Evolutionary conservation across 2,797 vertebrate species (phyloP), one percentile per base, ranked within the genome.

Genomic region (Gastrophryne carolinensis): DNA sequence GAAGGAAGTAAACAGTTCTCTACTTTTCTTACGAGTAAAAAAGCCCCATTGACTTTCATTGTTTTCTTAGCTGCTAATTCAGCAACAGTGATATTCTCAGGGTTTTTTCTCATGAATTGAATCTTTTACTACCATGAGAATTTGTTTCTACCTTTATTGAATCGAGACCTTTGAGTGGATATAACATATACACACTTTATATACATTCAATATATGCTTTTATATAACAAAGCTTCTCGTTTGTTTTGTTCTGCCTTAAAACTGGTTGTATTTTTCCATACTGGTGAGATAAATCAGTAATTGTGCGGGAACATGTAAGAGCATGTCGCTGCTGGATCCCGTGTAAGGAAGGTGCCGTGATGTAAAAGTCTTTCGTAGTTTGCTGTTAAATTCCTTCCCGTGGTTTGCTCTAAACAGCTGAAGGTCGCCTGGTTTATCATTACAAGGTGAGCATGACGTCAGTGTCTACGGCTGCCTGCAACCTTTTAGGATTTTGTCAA

Each of bases 351-450:
- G 58, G 35, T 58, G 29, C 35, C 34, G 21, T 54, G 41, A 75
- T 68, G 54, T 52, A 69, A 47, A 75, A 44, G 58, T 68, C 56
- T 71, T 37, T 69, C 74, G 50, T 61, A 71, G 49, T 71, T 76
- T 70, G 74, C 58, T 64, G 49, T 70, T 19, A 63, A 71, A 77
- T 70, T 64, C 66, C 32, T 71, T 47, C 24, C 35, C 15, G 60
- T 35, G 32, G 67, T 54, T 64, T 63, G 66, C 56, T 77, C 67
- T 49, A 34, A 70, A 69, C 67, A 64, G 41, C 50, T 70, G 57
- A 77, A 77, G 74, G 74, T 77, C 67, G 35, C n/a, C 58, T 56
- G 58, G 74, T 77, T 77, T 77, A 77, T 77, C 74, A 71, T 70
- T 71, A 77, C 58, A 63, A 70, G 66, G 58, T 62, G 66, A 57